Evolutionary conservation across 2,888 invertebrate species (phyloP).

Genomic region (Acleris laterana): DNA sequence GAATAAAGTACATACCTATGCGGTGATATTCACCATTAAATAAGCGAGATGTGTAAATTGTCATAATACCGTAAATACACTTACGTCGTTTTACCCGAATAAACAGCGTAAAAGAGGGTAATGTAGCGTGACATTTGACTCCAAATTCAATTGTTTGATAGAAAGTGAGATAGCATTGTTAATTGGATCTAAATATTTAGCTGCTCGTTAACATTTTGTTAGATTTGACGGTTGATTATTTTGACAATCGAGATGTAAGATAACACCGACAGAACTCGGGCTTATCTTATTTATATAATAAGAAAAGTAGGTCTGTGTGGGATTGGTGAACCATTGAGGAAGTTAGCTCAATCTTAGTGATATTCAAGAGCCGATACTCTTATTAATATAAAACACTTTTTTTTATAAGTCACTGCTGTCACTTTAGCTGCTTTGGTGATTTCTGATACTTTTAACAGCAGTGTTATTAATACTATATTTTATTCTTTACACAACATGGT

Average conservation of each 20-base stretch:
- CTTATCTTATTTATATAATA: constrained; percentile 24
- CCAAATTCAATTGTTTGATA: constrained; percentile 32
- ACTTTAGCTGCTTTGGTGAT: no score
- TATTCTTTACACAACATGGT: no score
- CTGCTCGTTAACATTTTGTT: constrained; percentile 18
- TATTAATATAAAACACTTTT: no score
- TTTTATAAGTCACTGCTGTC: no score
- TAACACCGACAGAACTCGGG: constrained; percentile 15
- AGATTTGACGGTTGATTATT: constrained; percentile 30
- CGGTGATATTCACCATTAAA: no score
- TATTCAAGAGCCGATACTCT: no score
- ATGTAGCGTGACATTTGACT: constrained; percentile 20
- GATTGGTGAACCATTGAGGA: neutral
- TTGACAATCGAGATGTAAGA: constrained; percentile 31
- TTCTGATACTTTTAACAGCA: no score
- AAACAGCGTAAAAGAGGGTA: neutral
- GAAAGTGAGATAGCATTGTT: constrained; percentile 32
- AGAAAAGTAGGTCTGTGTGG: constrained; percentile 12
- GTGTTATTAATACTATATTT: no score
- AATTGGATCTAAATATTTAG: constrained; percentile 36
- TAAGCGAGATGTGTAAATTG: no score
- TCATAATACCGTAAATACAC: neutral
- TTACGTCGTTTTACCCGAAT: neutral
- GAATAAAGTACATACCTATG: no score
- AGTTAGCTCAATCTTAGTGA: neutral